A percentile compares a stretch with the other conserved stretches of the same genome.
phyloP scores from a whole-genome alignment of 1,140 invertebrate species.

The Leptestheria dahalacensis region DNA sequence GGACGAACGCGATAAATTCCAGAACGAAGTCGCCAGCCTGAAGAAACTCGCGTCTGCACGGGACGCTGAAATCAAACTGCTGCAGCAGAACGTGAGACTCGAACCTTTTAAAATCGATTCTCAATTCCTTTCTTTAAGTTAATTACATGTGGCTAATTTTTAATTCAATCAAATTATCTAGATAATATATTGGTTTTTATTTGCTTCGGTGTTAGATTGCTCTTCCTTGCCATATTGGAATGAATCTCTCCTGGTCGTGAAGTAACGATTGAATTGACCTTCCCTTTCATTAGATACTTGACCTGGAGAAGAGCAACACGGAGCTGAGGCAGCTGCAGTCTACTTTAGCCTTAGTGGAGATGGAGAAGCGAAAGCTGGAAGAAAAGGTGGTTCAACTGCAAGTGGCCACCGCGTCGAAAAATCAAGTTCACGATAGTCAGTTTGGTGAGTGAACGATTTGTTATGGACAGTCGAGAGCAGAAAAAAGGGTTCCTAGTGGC shows the following conservation, averaged over 20 bases:
- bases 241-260: too few species aligned
- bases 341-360: conserved; percentile 8
- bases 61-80: neutral
- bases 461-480: too few species aligned
- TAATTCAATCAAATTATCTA: too few species aligned
- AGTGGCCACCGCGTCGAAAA: conserved; percentile 12
- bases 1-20: neutral
- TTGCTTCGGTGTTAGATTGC: too few species aligned
- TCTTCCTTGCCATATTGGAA: too few species aligned
- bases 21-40: conserved; percentile 2
- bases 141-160: too few species aligned
- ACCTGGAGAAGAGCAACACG: conserved; percentile 3
- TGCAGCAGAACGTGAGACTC: neutral
- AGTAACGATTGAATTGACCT: too few species aligned
- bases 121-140: neutral
- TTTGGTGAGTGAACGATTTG: conserved; percentile 6
- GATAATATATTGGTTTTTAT: too few species aligned
- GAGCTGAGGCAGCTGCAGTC: conserved; percentile 9
- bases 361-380: conserved; percentile 20
- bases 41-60: neutral
- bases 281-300: too few species aligned
- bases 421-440: neutral
- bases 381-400: conserved; percentile 19
- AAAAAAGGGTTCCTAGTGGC: too few species aligned
- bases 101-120: too few species aligned